phyloP scores from a whole-genome alignment of 35 echinoderm and acorn worm genomes.

The Acanthaster planci region DNA sequence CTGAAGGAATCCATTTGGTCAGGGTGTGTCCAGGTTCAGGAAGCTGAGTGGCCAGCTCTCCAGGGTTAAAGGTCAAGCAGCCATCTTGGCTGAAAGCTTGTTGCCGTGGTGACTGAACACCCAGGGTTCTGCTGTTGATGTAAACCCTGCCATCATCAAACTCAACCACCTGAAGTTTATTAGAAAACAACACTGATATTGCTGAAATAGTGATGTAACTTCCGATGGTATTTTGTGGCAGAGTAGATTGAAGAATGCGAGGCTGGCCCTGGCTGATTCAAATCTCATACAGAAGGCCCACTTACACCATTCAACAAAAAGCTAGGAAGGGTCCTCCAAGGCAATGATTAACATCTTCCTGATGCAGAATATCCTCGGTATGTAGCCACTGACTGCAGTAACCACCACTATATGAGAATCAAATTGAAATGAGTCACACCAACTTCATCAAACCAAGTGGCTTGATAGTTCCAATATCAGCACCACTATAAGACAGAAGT shows the following conservation, averaged over 20 bases:
- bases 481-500: too few relatives aligned
- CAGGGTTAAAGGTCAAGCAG: constrained; percentile 48
- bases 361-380: too few relatives aligned
- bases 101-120: constrained; percentile 36
- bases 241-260: not conserved
- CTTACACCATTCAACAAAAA: too few relatives aligned
- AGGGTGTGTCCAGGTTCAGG: constrained; percentile 63
- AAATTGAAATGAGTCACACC: too few relatives aligned
- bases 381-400: too few relatives aligned
- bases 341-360: too few relatives aligned
- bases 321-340: too few relatives aligned
- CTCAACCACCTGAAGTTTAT: constrained; percentile 48
- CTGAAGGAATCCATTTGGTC: constrained; percentile 59
- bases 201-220: not conserved
- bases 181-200: not conserved
- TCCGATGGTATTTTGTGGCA: not conserved
- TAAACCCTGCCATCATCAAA: constrained; percentile 69
- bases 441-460: too few relatives aligned
- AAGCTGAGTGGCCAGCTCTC: constrained; percentile 56
- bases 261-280: too few relatives aligned
- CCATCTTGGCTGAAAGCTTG: constrained; percentile 65
- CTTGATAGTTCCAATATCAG: too few relatives aligned
- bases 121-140: constrained; percentile 65
- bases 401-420: too few relatives aligned
- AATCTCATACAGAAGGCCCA: too few relatives aligned